Conservation (phyloP, 2,113 vertebrate species). For the Grallaria varia region DNA sequence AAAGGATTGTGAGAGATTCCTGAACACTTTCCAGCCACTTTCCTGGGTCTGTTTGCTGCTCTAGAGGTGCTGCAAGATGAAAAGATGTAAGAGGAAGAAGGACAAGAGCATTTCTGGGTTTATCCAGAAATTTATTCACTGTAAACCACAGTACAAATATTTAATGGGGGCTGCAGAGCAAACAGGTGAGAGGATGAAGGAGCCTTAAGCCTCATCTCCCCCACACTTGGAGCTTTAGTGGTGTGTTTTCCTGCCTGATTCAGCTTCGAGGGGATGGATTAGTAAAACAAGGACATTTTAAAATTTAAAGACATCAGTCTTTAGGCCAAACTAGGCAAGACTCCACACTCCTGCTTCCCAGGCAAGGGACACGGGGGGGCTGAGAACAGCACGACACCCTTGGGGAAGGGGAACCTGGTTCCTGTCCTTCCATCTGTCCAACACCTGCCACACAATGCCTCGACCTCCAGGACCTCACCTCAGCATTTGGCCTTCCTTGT, state of each 20-base stretch:
- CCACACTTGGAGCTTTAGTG: not conserved
- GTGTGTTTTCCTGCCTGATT: not conserved
- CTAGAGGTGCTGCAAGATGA: not conserved
- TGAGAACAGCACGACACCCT: not conserved
- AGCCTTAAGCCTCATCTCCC: not conserved
- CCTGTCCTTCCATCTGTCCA: not conserved
- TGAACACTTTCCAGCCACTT: not conserved
- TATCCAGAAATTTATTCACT: not conserved
- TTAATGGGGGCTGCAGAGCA: not conserved
- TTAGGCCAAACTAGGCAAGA: not conserved
- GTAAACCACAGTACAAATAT: not conserved
- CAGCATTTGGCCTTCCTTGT: not conserved
- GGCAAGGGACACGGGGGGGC: accelerated
- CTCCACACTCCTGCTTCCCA: not conserved
- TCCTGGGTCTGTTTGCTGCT: not conserved
- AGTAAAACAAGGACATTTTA: not conserved
- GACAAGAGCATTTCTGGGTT: not conserved
- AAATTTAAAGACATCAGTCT: not conserved
- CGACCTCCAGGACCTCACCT: not conserved
- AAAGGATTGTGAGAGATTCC: not conserved
- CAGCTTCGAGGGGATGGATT: not conserved
- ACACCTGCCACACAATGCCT: not conserved
- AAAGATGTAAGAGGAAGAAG: not conserved
- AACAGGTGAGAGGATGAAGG: not conserved
- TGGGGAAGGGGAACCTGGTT: not conserved